Evolutionary conservation across 2,888 invertebrate species (phyloP).

Genomic region (Chironomus tentans): DNA sequence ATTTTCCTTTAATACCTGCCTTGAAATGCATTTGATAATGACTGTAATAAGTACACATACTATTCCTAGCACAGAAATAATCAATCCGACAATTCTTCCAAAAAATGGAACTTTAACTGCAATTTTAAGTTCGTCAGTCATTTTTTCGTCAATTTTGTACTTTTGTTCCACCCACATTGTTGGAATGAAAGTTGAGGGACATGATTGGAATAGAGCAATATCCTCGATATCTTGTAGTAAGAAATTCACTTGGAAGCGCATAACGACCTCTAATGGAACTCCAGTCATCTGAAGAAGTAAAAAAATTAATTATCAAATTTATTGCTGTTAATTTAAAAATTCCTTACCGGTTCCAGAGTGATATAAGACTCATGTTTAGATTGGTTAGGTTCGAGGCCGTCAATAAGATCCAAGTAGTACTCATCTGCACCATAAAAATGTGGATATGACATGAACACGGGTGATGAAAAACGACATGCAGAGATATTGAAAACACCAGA

Average conservation of each 20-base stretch:
- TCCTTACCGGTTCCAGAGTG: constrained; percentile 57
- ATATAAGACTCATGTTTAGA: constrained; percentile 59
- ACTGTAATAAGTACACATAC: constrained; percentile 23
- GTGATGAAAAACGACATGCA: constrained; percentile 60
- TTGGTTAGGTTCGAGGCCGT: constrained; percentile 55
- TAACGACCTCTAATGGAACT: constrained; percentile 59
- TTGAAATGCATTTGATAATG: not conserved
- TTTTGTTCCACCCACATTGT: constrained; percentile 61
- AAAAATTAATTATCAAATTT: not conserved
- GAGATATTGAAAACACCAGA: constrained; percentile 60
- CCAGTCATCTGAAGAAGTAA: constrained; percentile 51
- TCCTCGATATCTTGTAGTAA: constrained; percentile 49
- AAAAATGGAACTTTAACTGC: constrained; percentile 44
- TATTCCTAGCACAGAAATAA: constrained; percentile 36
- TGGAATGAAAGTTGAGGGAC: constrained; percentile 56
- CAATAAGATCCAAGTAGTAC: constrained; percentile 47
- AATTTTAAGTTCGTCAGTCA: constrained; percentile 44
- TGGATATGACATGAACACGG: constrained; percentile 65
- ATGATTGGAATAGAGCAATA: constrained; percentile 48
- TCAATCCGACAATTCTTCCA: constrained; percentile 39
- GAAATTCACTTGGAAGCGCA: constrained; percentile 62
- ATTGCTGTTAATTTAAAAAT: not conserved
- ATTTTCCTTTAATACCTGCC: not conserved
- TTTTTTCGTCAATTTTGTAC: constrained; percentile 45
- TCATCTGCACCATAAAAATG: constrained; percentile 66